Conservation (phyloP, 2,113 vertebrate genomes). For the Xiphophorus maculatus region DNA sequence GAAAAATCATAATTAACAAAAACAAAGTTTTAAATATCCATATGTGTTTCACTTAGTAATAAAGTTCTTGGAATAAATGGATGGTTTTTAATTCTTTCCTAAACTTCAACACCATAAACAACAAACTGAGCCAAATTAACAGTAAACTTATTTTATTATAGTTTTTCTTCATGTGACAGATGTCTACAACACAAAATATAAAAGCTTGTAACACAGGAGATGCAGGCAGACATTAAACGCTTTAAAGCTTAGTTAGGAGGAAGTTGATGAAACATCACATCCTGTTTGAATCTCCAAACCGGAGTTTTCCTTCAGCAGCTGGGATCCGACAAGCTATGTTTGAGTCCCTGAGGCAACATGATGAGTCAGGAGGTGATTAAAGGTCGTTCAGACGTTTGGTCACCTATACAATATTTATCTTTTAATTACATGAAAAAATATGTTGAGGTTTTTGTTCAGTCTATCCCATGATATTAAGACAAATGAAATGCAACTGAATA, state of each 20-base stretch:
- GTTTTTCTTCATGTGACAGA: constrained; percentile 23
- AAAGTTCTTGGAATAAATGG: too few species aligned
- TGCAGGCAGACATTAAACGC: constrained; percentile 20
- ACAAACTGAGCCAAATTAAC: not conserved
- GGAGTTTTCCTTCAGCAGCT: too few species aligned
- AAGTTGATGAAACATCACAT: not conserved
- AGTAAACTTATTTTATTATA: constrained; percentile 56
- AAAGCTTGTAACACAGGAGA: constrained; percentile 35
- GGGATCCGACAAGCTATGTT: too few species aligned
- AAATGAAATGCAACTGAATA: too few species aligned
- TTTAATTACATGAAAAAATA: not conserved
- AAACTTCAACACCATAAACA: not conserved
- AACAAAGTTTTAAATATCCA: too few species aligned
- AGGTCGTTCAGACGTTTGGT: too few species aligned
- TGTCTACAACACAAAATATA: constrained; percentile 38
- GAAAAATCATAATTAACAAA: too few species aligned
- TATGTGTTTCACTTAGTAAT: too few species aligned
- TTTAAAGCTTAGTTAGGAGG: constrained; percentile 7
- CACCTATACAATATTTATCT: not conserved
- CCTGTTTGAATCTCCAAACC: not conserved
- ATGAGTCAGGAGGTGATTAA: not conserved
- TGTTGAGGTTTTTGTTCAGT: not conserved
- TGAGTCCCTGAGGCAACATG: not conserved
- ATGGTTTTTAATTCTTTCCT: too few species aligned
- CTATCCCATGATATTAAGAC: too few species aligned